These are phyloP conservation scores for Drusus annulatus DNA, from an alignment of 1,140 invertebrate genomes.

Conservation along the genomic window DNA sequence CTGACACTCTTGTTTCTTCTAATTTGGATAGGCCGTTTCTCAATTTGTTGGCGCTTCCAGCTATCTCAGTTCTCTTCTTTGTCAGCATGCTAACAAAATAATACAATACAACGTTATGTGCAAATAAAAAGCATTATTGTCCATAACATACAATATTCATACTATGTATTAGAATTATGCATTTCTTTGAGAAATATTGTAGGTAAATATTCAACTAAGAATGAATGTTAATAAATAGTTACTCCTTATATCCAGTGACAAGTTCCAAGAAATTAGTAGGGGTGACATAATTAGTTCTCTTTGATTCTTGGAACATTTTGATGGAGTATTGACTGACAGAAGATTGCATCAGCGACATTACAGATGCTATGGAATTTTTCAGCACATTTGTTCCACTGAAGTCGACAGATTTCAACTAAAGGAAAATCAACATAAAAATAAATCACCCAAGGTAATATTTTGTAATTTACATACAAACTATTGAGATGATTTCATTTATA, in stretches of 20 bases:
- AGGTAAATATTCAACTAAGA: too few relatives aligned
- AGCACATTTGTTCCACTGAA: conserved; percentile 72
- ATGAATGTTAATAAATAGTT: conserved; percentile 59
- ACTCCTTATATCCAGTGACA: conserved; percentile 86
- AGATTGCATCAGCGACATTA: conserved; percentile 85
- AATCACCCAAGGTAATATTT: too few relatives aligned
- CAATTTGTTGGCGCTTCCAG: conserved; percentile 80
- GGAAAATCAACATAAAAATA: background rate
- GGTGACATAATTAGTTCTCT: conserved; percentile 88
- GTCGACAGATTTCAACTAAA: conserved; percentile 23
- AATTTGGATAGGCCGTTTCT: conserved; percentile 85
- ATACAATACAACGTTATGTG: background rate
- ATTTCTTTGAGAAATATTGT: too few relatives aligned
- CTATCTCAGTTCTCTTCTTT: conserved; percentile 79
- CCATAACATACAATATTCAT: too few relatives aligned
- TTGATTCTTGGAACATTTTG: conserved; percentile 82
- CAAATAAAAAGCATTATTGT: background rate
- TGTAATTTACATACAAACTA: background rate
- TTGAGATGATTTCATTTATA: too few relatives aligned
- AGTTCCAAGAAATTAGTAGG: conserved; percentile 89
- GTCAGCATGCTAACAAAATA: conserved; percentile 76
- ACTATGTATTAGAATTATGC: too few relatives aligned
- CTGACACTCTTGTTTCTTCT: conserved; percentile 82
- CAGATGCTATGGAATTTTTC: conserved; percentile 76
- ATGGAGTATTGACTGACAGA: conserved; percentile 80